Evolutionary conservation across 2,888 invertebrate genomes (phyloP), one percentile per base, ranked within the genome.

Genomic region (Tetrapedia diversipes): DNA sequence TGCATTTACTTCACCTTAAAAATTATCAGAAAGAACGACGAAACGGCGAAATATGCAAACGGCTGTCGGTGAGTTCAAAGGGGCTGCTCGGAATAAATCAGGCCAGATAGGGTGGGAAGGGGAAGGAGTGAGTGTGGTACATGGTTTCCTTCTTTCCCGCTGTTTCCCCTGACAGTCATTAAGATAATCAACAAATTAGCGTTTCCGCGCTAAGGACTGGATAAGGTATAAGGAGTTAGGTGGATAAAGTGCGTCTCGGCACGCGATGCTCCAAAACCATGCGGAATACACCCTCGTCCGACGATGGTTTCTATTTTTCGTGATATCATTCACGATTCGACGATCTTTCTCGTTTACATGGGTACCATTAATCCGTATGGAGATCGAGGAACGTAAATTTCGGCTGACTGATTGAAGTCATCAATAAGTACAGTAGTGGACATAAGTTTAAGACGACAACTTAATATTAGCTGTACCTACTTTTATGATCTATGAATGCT

Each of bases 161-260:
- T 75, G 81, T 75, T 76, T 81, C 67, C n/a, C 72, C 86, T 82
- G 86, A 88, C 87, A 89, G 88, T 89, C 89, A 89, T 90, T 89
- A 89, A 83, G 85, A 86, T 88, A 89, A 90, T 90, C 90, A 88
- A 88, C 87, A 85, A 90, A 90, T 90, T 90, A 90, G 86, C 88
- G 90, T 87, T 88, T 89, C 87, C 88, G 85, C 87, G 85, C 87
- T 86, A 86, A 89, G 87, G 86, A 87, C 86, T 87, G 90, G 86
- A 89, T 89, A 89, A 88, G 88, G 87, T 84, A 88, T 82, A 82
- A 86, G 82, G 86, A 87, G 86, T 86, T 85, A 72, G 82, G 79
- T 82, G 88, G 88, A 89, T 89, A 89, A 90, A 90, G 88, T 90
- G 89, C 88, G 87, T 88, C 83, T 79, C 80, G 85, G 82, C 90